phyloP scores from a whole-genome alignment of 1,140 invertebrate genomes.

The Carcinoscorpius rotundicauda region DNA sequence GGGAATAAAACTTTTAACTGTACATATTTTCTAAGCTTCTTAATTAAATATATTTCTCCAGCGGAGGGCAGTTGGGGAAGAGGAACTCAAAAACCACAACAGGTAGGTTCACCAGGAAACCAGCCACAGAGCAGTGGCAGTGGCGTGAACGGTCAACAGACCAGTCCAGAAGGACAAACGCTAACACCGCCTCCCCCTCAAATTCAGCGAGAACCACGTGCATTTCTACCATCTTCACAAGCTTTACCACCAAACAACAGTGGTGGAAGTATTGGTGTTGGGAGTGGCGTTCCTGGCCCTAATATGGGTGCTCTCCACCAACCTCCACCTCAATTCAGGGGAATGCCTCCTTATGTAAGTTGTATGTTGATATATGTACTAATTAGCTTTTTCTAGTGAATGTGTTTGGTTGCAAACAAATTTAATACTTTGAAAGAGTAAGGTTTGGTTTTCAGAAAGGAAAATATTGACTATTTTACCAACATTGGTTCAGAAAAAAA shows the following conservation, averaged over 20 bases:
- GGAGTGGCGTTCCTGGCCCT: conserved; percentile 4
- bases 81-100: conserved; percentile 34
- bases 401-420: neutral
- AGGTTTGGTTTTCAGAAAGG: no score
- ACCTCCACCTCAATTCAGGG: conserved; percentile 45
- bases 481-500: no score
- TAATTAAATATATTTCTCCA: conserved; percentile 23
- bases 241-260: conserved; percentile 3
- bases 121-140: conserved; percentile 25
- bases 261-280: neutral
- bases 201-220: conserved; percentile 11
- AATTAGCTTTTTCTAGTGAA: neutral
- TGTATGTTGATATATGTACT: conserved; percentile 24
- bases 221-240: conserved; percentile 9
- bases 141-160: conserved; percentile 24
- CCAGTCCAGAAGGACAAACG: conserved; percentile 9
- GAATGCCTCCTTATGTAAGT: conserved; percentile 58
- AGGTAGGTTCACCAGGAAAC: conserved; percentile 16
- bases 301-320: conserved; percentile 27
- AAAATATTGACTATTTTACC: no score
- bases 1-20: no score
- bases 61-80: conserved; percentile 69
- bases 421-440: no score
- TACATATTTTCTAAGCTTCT: no score
- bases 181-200: neutral